Evolutionary conservation across 2,888 invertebrate species (phyloP).

Genomic region (Nebria brevicollis): DNA sequence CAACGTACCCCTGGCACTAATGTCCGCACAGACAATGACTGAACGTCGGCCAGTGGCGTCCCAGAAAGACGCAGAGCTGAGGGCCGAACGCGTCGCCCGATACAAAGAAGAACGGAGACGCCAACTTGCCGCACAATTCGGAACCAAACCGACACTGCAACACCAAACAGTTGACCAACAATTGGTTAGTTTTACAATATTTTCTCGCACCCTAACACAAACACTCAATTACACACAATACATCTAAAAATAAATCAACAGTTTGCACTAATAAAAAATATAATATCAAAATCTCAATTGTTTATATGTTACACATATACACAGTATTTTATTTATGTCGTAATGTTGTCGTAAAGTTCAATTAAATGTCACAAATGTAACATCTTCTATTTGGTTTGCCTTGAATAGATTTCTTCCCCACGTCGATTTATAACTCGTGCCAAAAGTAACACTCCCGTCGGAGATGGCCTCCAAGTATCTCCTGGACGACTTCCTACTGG

Average conservation of each 20-base stretch:
- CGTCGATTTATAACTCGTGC: conserved; percentile 50
- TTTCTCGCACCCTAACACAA: neutral
- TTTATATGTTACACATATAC: neutral
- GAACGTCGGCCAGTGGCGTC: conserved; percentile 7
- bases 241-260: too few species aligned
- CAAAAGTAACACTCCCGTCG: conserved; percentile 58
- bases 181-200: neutral
- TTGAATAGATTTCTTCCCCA: conserved; percentile 24
- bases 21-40: conserved; percentile 28
- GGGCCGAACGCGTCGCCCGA: conserved; percentile 70
- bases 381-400: conserved; percentile 17
- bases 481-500: conserved; percentile 41
- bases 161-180: conserved; percentile 20
- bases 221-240: too few species aligned
- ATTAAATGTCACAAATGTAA: neutral
- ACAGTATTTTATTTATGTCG: neutral
- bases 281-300: too few species aligned
- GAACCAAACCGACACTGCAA: conserved; percentile 30
- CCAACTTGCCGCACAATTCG: conserved; percentile 71
- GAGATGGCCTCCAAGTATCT: conserved; percentile 55
- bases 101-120: conserved; percentile 79
- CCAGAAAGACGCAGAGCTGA: conserved; percentile 45
- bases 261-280: too few species aligned
- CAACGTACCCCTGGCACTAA: conserved; percentile 40
- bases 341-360: neutral